Evolutionary conservation across 1,140 invertebrate genomes (phyloP).

Genomic region (Penaeus indicus): DNA sequence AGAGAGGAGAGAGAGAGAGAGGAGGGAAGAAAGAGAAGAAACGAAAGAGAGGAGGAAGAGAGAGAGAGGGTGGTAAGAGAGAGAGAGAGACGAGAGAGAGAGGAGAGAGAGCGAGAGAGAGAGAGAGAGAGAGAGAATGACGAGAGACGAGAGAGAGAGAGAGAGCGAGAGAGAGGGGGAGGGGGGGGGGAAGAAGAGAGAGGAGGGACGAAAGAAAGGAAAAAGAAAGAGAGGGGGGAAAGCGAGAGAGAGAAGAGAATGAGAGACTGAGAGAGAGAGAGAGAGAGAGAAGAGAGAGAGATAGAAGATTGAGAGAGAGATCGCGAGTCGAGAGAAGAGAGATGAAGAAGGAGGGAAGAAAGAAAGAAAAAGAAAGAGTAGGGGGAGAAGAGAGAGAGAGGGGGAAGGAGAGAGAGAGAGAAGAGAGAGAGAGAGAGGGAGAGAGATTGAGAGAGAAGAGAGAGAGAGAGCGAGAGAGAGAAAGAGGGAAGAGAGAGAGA

Average conservation of each 20-base stretch:
- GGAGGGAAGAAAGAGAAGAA: no score
- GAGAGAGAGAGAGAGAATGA: not conserved
- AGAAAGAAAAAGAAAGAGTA: not conserved
- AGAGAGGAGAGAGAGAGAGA: no score
- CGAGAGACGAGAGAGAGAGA: not conserved
- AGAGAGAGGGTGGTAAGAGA: not conserved
- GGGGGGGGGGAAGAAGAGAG: not conserved
- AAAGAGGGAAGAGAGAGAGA: not conserved
- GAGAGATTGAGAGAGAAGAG: no score
- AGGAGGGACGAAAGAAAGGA: not conserved
- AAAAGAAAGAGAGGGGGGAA: not conserved
- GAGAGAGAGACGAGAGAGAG: not conserved
- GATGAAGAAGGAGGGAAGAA: not conserved
- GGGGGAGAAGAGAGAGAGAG: not conserved
- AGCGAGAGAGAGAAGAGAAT: not conserved
- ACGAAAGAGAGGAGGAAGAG: no score
- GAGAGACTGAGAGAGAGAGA: not conserved
- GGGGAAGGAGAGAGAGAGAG: constrained; percentile 11
- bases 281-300: not conserved
- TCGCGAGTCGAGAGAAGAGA: not conserved
- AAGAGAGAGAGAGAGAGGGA: no score
- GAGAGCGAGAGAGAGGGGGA: no score
- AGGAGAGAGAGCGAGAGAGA: not conserved
- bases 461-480: not conserved
- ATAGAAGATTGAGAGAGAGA: not conserved